These are phyloP conservation scores for Verasper variegatus DNA, from an alignment of 2,113 vertebrate species.

Conservation along the genomic window DNA sequence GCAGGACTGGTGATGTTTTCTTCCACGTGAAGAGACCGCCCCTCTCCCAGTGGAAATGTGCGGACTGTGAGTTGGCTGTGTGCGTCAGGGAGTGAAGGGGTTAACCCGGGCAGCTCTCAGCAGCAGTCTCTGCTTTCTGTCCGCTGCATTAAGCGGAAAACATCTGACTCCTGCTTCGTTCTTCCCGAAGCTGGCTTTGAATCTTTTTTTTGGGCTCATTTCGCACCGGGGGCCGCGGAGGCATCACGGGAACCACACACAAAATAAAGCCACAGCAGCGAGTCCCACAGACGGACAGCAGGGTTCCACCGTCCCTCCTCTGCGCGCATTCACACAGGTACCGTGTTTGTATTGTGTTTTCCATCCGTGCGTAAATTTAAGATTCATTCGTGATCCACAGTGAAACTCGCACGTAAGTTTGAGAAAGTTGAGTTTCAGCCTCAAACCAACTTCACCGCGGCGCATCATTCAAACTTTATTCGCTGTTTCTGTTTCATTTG, in stretches of 20 bases:
- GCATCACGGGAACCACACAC: slow-evolving; percentile 17
- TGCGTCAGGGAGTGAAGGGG: slow-evolving; percentile 68
- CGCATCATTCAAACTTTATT: background rate
- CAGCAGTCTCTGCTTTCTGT: slow-evolving; percentile 79
- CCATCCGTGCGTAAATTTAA: slow-evolving; percentile 5
- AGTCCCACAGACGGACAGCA: background rate
- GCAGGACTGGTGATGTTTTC: background rate
- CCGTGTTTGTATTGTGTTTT: background rate
- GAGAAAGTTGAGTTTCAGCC: background rate
- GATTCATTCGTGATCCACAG: background rate
- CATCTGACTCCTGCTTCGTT: slow-evolving; percentile 86
- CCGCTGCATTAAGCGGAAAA: slow-evolving; percentile 83
- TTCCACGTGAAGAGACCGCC: background rate
- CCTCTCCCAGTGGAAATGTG: background rate
- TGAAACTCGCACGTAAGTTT: background rate
- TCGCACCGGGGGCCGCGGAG: slow-evolving; percentile 27
- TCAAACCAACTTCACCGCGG: background rate
- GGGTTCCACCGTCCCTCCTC: background rate
- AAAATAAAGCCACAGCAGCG: background rate
- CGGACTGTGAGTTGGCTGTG: background rate
- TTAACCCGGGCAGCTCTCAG: slow-evolving; percentile 82
- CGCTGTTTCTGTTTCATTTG: background rate
- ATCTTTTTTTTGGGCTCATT: background rate
- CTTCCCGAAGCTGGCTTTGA: slow-evolving; percentile 76
- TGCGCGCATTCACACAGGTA: slow-evolving; percentile 55